phyloP scores from a whole-genome alignment of 2,888 invertebrate species.

The Caenorhabditis imperialis region DNA sequence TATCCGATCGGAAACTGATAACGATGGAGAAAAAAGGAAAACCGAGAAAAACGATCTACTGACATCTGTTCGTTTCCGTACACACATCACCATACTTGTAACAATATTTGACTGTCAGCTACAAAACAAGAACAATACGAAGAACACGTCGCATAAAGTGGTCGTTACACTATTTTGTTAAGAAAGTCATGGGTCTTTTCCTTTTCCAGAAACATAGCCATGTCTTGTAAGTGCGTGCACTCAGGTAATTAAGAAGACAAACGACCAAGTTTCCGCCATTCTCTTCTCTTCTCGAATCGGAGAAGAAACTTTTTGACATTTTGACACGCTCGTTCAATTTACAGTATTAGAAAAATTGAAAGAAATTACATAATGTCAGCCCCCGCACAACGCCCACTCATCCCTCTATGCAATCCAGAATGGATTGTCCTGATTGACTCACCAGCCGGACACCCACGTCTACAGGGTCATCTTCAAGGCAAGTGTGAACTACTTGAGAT shows the following conservation, averaged over 20 bases:
- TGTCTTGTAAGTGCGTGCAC: constrained; percentile 39
- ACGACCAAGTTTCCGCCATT: constrained; percentile 27
- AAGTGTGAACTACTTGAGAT: constrained; percentile 42
- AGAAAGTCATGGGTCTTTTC: constrained; percentile 24
- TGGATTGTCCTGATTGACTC: constrained; percentile 12
- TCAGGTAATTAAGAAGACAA: constrained; percentile 40
- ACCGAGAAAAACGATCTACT: constrained; percentile 5
- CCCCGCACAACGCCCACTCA: too few relatives aligned
- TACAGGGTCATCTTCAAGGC: constrained; percentile 37
- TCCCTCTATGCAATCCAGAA: constrained; percentile 13
- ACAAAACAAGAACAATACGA: background rate
- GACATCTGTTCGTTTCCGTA: constrained; percentile 22
- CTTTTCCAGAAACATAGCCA: constrained; percentile 18
- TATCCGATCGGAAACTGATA: constrained; percentile 40
- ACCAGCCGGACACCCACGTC: constrained; percentile 41
- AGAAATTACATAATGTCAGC: too few relatives aligned
- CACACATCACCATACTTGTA: too few relatives aligned
- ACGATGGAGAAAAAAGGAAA: constrained; percentile 22
- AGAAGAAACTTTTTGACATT: constrained; percentile 8
- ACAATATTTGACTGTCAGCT: too few relatives aligned
- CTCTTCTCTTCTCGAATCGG: constrained; percentile 15
- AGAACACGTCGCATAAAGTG: constrained; percentile 9
- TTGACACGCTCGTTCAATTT: constrained; percentile 34
- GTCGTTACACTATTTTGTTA: constrained; percentile 28
- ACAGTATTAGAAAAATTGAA: too few relatives aligned